Evolutionary conservation across 2,797 vertebrate genomes (phyloP), one percentile per base, ranked within the genome.

Genomic region (Cetoscarus ocellatus): DNA sequence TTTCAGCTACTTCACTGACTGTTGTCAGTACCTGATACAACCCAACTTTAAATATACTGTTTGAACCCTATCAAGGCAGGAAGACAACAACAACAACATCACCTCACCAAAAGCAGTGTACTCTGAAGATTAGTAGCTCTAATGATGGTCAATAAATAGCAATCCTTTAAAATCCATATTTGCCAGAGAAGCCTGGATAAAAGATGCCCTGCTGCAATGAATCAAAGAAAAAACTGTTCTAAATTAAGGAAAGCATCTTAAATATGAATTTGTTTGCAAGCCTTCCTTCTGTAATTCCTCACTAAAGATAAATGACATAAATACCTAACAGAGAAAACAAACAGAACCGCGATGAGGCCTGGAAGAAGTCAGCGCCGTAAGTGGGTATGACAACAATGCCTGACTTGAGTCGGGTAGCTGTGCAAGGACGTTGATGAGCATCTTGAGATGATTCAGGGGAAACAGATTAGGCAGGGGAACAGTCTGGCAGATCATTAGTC

Each of bases 401-500:
- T 54, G 66, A 60, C 52, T 67, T 1, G 11, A 70, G 75, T 80
- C 6, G 56, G 63, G 63, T 34, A 53, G 75, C 79, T 61, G 63
- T 12, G 10, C 17, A 45, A 80, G 68, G 74, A 80, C 13, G 56
- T 68, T 83, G 84, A 93, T 84, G 79, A 85, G 85, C 70, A 38
- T 78, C 82, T 86, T 63, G 80, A 92, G 87, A 92, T 86, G 85
- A 93, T 92, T 93, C 88, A 83, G 77, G 85, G 83, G 83, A 92
- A 92, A 92, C 82, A 91, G 91, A 94, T 93, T 91, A 93, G 87
- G 87, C 81, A 85, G 76, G 71, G 79, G 83, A 91, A 90, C 81
- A 68, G 73, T 58, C 61, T 91, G 92, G 87, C 91, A 91, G 80
- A 85, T 93, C 90, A 79, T 94, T 94, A 91, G 90, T 95, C 93